Evolutionary conservation across 2,888 invertebrate genomes (phyloP), one percentile per base, ranked within the genome.

Genomic region (Cinara cedri): DNA sequence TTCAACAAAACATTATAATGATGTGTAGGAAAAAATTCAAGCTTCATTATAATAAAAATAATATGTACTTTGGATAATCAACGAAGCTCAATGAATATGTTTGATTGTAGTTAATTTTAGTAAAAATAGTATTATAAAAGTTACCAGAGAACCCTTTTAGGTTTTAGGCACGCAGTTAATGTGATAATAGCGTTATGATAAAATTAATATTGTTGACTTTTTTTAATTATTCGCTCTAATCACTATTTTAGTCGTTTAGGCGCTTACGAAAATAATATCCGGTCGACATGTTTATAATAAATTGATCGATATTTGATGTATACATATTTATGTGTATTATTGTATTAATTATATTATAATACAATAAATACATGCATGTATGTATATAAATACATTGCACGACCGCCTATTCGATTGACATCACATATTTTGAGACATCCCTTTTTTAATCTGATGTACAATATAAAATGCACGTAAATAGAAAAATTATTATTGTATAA

Each of bases 21-120:
- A 66, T 68, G 57, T 60, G 78, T 78, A 78, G 78, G 70, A 60
- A 68, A 57, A 63, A 78, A 68, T 70, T 78, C 68, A 78, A 78
- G 78, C 68, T 68, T 78, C 78, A 78, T 78, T 78, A 78, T 78
- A 70, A 70, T 78, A 70, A 68, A 70, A 78, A 78, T 70, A 60
- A 78, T 78, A 68, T 78, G 60, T 78, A 78, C 78, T 78, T 78
- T 78, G 78, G 78, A 78, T 78, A 78, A 78, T 78, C 78, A 78
- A 78, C 78, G 70, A 78, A 60, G 78, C 78, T 78, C 78, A 78
- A 78, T 74, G n/a, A 74, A 74, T 78, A 78, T 74, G 74, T 78
- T 78, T 78, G 78, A 68, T 70, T 70, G 78, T 78, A 78, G 78
- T 57, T 78, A 78, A 60, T 62, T 68, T 70, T 78, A 78, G 60